A percentile compares a stretch with the other conserved stretches of the same genome.
These are phyloP conservation scores for Stichodactyla helianthus DNA, from an alignment of 64 coral and sea anemone genomes.

Conservation along the genomic window DNA sequence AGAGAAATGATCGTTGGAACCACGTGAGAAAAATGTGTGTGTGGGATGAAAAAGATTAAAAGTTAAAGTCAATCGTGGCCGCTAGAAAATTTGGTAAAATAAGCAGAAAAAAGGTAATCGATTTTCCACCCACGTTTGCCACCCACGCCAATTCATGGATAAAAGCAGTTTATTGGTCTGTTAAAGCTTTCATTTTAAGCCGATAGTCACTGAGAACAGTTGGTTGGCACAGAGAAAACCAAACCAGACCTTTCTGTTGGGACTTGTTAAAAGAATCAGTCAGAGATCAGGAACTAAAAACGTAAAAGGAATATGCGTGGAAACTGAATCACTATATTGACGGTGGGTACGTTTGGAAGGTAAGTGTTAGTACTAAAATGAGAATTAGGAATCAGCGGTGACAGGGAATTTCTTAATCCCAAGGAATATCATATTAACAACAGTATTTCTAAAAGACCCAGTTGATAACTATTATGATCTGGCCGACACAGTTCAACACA, in stretches of 20 bases:
- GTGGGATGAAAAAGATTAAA: neutral
- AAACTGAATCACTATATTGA: neutral
- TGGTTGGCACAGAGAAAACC: neutral
- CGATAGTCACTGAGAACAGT: neutral
- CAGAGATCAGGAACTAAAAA: neutral
- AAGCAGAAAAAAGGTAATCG: constrained; percentile 11
- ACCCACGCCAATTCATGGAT: neutral
- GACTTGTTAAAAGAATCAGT: constrained; percentile 2
- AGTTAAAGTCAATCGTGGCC: neutral
- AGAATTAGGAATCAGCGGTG: too few species aligned
- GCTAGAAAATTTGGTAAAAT: constrained; percentile 13
- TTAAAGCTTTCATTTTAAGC: neutral
- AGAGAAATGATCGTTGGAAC: neutral
- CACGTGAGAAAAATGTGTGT: neutral
- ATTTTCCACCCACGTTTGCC: constrained; percentile 10
- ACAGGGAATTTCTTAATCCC: too few species aligned
- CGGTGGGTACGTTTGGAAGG: neutral
- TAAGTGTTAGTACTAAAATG: too few species aligned
- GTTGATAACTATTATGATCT: too few species aligned
- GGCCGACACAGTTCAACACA: too few species aligned
- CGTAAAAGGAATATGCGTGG: neutral
- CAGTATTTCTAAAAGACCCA: too few species aligned
- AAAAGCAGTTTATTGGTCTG: neutral
- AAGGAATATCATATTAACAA: too few species aligned
- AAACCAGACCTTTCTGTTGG: neutral